Base-by-base conservation (phyloP, 1,140 invertebrate genomes). In the Zaprionus kolodkinae region DNA sequence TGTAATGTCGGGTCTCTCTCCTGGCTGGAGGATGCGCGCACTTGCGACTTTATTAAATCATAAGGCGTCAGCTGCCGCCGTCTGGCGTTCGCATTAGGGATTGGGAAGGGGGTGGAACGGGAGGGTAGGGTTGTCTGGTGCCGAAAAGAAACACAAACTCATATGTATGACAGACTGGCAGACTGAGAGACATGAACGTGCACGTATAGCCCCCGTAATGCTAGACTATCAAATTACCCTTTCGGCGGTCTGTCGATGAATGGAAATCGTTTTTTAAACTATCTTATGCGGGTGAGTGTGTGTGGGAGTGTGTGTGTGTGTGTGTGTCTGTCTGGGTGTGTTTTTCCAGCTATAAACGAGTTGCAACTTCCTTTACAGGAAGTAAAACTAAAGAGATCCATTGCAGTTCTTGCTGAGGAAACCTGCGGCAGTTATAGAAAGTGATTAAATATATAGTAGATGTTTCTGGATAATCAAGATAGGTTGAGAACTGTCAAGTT, bases 11-110 rank as follows among this genome's bases (percentile, higher is more conserved):
- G 15, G 25, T 9, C 40, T 43, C 40, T 43, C 40, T 43, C 40
- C 40, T 35, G 35, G n/a, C 48, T 21, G 61, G 30, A 56, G 73
- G 67, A 45, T 65, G 52, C 61, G 76, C 72, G 59, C 77, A 79
- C 75, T 74, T 81, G 75, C 78, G 85, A 81, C 81, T 82, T 81
- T 85, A 85, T 85, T 85, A 85, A 85, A 85, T 85, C 82, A 85
- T 86, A 85, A 85, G 86, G 83, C 79, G 65, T 79, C 73, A 85
- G 82, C 79, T 85, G 82, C 79, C 76, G 75, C 71, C 79, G 76
- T 81, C 78, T 85, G 78, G 63, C 76, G 81, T 55, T 72, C 81
- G 62, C 67, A 84, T 81, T 71, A 75, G 50, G 66, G 63, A 30
- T 55, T 17, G 10, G 38, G 2, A 0, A 7, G n/a, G n/a, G 6